Evolutionary conservation across 2,797 vertebrate genomes (phyloP).

Genomic region (Ptychadena robeensis): DNA sequence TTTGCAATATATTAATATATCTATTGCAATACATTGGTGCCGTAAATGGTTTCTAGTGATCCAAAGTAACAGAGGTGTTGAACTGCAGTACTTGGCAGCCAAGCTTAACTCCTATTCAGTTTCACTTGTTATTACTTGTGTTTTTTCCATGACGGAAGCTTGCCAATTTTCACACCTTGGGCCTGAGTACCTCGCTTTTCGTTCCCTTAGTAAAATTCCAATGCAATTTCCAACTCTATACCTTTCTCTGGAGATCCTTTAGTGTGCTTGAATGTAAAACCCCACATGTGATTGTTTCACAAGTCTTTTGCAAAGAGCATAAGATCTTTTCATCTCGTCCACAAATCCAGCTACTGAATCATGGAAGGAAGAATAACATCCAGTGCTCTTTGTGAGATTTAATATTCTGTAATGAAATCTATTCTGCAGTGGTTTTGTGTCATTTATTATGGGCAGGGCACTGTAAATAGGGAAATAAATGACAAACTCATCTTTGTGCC

Average conservation of each 20-base stretch:
- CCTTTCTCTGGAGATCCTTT: constrained; percentile 57
- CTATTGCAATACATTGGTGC: constrained; percentile 5
- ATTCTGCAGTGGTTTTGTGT: too few species aligned
- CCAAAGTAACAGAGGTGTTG: constrained; percentile 54
- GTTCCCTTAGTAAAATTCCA: constrained; percentile 58
- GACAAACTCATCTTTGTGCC: too few species aligned
- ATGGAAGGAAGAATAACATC: constrained; percentile 51
- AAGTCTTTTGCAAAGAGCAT: constrained; percentile 59
- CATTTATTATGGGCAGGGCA: not conserved
- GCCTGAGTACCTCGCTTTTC: constrained; percentile 46
- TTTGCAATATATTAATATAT: not conserved
- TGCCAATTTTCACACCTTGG: constrained; percentile 61
- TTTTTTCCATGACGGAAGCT: constrained; percentile 50
- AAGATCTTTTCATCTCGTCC: constrained; percentile 60
- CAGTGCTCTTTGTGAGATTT: constrained; percentile 38
- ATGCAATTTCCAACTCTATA: constrained; percentile 53
- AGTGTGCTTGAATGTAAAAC: constrained; percentile 47
- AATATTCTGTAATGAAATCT: not conserved
- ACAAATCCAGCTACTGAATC: constrained; percentile 61
- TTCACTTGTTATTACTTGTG: constrained; percentile 60
- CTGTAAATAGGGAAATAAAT: not conserved
- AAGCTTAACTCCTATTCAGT: constrained; percentile 60
- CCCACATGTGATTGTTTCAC: constrained; percentile 60
- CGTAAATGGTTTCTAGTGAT: constrained; percentile 49
- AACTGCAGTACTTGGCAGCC: constrained; percentile 60